A percentile compares a stretch with the other conserved stretches of the same genome.
These are phyloP conservation scores for Lophochroa leadbeateri DNA, from an alignment of 2,113 vertebrate genomes.

Conservation along the genomic window DNA sequence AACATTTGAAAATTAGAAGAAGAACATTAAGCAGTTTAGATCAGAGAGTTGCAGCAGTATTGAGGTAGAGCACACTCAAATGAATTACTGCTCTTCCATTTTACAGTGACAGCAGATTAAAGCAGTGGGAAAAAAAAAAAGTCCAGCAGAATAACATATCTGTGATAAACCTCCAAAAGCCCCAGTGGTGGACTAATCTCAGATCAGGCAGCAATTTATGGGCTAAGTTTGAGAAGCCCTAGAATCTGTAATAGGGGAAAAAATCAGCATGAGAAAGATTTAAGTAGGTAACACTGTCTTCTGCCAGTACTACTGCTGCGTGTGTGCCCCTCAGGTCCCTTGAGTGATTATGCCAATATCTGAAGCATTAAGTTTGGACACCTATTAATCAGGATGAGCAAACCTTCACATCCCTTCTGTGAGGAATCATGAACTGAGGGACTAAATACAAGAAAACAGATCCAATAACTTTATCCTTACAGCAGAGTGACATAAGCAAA, in stretches of 20 bases:
- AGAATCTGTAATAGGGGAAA: background rate
- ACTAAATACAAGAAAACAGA: constrained; percentile 55
- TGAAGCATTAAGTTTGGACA: background rate
- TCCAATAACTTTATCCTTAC: constrained; percentile 56
- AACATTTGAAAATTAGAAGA: constrained; percentile 18
- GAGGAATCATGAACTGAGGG: constrained; percentile 27
- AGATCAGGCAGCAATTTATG: constrained; percentile 30
- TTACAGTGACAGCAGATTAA: constrained; percentile 31
- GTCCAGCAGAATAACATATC: background rate
- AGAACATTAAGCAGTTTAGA: background rate
- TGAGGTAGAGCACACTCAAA: background rate
- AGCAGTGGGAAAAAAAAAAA: background rate
- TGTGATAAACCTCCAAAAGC: constrained; percentile 29
- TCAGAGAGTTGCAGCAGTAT: background rate
- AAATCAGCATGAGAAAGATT: background rate
- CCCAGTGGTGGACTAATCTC: background rate
- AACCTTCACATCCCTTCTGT: constrained; percentile 43
- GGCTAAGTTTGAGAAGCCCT: constrained; percentile 25
- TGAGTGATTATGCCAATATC: constrained; percentile 37
- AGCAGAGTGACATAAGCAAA: constrained; percentile 68
- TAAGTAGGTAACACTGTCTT: constrained; percentile 2
- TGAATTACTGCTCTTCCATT: constrained; percentile 10
- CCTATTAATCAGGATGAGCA: constrained; percentile 56
- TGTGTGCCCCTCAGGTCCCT: background rate
- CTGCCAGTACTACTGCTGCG: background rate